Evolutionary conservation across 2,888 invertebrate species (phyloP), one percentile per base, ranked within the genome.

Genomic region (Syritta pipiens): DNA sequence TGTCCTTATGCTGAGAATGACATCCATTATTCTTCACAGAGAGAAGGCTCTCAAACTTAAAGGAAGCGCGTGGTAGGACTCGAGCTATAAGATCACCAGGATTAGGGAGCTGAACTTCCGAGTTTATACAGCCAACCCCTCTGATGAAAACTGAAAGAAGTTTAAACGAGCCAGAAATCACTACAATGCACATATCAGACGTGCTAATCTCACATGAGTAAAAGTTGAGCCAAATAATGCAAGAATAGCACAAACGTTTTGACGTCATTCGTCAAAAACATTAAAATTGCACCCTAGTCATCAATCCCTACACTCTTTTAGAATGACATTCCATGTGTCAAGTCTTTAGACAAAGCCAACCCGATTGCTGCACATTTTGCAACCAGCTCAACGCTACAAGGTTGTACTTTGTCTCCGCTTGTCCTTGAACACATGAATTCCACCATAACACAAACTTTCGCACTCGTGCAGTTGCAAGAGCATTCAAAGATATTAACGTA

Each of bases 331-430:
- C 30, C 30, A 49, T 12, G 14, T 30, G 28, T 30, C 3, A 49
- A 30, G 28, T 49, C 48, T 30, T 30, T 30, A 14, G 30, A 49
- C 14, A 28, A 49, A 49, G 30, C 28, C n/a, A 49, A 49, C 30
- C 30, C 30, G 22, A n/a, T 22, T 4, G 44, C 44, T 44, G 44
- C 44, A 4, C 44, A 44, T 4, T 44, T 44, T 10, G 44, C 44
- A 44, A 24, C 10, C 3, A 44, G 20, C 10, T 44, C 10, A 3
- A 44, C 22, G 10, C n/a, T 44, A 1, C 10, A 6, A 40, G 19
- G n/a, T 40, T n/a, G n/a, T n/a, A n/a, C n/a, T n/a, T n/a, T n/a
- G n/a, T n/a, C n/a, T n/a, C n/a, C n/a, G n/a, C n/a, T n/a, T n/a
- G n/a, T n/a, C n/a, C n/a, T n/a, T n/a, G n/a, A n/a, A n/a, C n/a